These are phyloP conservation scores for Salvator merianae DNA, from an alignment of 2,113 vertebrate species.

Conservation along the genomic window DNA sequence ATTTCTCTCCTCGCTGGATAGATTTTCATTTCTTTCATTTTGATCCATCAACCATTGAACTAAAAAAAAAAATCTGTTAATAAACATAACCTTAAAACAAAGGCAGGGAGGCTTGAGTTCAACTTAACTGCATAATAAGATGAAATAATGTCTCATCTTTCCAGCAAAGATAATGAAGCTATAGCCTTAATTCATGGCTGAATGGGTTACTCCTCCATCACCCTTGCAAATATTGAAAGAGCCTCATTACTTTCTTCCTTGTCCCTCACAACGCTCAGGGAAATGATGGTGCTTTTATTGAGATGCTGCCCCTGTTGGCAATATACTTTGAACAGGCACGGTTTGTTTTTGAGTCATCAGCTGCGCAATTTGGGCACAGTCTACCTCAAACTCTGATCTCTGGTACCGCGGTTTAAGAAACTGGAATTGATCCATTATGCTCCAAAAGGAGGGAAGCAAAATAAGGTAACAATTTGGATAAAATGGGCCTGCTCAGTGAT, in stretches of 20 bases:
- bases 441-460: no score
- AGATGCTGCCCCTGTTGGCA: neutral
- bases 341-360: neutral
- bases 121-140: neutral
- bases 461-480: no score
- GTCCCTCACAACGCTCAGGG: neutral
- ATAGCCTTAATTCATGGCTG: neutral
- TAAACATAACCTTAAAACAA: neutral
- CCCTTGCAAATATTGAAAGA: constrained; percentile 11
- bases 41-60: neutral
- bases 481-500: no score
- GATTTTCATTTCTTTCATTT: neutral
- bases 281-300: neutral
- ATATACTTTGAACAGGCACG: neutral
- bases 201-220: neutral
- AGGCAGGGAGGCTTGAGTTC: neutral
- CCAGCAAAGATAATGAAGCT: constrained; percentile 18
- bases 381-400: neutral
- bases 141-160: neutral
- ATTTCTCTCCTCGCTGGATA: neutral
- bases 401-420: no score
- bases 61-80: neutral
- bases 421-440: no score
- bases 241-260: constrained; percentile 49
- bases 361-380: neutral